Evolutionary conservation across 2,797 vertebrate genomes (phyloP).

Genomic region (Harpagifer antarcticus): DNA sequence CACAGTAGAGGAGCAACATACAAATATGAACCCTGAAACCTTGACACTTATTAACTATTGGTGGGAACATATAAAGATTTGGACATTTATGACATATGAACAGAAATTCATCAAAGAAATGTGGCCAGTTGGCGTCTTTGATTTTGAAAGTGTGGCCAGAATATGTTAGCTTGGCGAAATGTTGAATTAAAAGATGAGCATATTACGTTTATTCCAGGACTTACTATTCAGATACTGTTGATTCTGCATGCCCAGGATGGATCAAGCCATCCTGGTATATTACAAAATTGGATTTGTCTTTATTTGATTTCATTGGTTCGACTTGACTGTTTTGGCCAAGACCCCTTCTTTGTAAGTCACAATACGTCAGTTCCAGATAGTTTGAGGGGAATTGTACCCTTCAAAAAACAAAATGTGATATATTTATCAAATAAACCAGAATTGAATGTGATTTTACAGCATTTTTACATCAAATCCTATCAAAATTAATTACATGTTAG

Average conservation of each 20-base stretch:
- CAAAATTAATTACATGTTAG: slow-evolving; percentile 30
- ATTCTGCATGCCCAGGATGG: neutral
- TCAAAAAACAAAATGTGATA: slow-evolving; percentile 8
- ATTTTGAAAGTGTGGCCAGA: neutral
- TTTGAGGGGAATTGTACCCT: neutral
- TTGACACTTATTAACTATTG: too few species aligned
- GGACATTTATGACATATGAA: slow-evolving; percentile 8
- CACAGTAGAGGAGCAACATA: too few species aligned
- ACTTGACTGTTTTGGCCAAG: neutral
- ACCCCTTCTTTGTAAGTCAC: neutral
- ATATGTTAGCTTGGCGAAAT: slow-evolving; percentile 5
- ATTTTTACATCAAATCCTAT: slow-evolving; percentile 34
- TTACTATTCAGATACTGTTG: neutral
- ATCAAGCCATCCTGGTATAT: neutral
- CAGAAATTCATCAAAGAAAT: neutral
- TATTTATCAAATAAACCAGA: slow-evolving; percentile 13
- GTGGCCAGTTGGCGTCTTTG: neutral
- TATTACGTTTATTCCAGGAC: neutral
- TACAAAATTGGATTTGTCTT: neutral
- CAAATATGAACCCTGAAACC: too few species aligned
- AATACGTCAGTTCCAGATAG: neutral
- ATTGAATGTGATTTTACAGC: slow-evolving; percentile 10
- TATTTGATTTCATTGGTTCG: neutral
- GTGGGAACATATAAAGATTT: neutral
- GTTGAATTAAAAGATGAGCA: neutral